Evolutionary conservation across 2,888 invertebrate species (phyloP).

Genomic region (Muscina levida): DNA sequence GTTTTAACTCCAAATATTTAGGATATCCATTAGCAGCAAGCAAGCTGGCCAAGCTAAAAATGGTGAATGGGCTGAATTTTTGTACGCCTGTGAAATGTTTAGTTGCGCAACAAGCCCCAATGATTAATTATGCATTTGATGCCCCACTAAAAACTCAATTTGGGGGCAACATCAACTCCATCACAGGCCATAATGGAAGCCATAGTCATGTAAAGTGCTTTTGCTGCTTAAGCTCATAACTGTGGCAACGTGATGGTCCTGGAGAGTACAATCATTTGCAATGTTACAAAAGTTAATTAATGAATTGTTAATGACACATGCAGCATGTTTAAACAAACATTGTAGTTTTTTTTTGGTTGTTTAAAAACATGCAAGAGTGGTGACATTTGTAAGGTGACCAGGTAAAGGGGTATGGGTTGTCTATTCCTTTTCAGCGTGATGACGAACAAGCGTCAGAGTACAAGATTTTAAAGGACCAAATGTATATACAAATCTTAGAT

Average conservation of each 20-base stretch:
- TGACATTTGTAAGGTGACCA: constrained; percentile 30
- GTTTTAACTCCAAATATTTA: constrained; percentile 20
- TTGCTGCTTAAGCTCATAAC: constrained; percentile 20
- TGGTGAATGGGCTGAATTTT: not conserved
- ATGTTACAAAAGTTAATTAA: constrained; percentile 61
- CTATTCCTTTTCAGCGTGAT: no score
- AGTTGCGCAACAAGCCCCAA: constrained; percentile 54
- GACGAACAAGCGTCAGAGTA: no score
- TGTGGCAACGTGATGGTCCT: constrained; percentile 7
- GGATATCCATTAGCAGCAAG: not conserved
- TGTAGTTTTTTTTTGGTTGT: constrained; percentile 10
- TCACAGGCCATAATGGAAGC: constrained; percentile 23
- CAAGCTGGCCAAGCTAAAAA: not conserved
- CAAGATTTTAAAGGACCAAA: no score
- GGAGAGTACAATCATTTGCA: constrained; percentile 41
- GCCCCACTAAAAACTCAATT: constrained; percentile 45
- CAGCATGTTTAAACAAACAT: constrained; percentile 58
- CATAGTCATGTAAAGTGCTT: constrained; percentile 26
- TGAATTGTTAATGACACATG: constrained; percentile 65
- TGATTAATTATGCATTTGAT: constrained; percentile 63
- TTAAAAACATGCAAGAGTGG: constrained; percentile 8
- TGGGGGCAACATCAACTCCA: constrained; percentile 25
- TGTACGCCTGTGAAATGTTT: constrained; percentile 12
- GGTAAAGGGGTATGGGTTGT: no score
- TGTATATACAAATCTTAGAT: no score